Evolutionary conservation across 2,113 vertebrate species (phyloP).

Genomic region (Pollachius pollachius): DNA sequence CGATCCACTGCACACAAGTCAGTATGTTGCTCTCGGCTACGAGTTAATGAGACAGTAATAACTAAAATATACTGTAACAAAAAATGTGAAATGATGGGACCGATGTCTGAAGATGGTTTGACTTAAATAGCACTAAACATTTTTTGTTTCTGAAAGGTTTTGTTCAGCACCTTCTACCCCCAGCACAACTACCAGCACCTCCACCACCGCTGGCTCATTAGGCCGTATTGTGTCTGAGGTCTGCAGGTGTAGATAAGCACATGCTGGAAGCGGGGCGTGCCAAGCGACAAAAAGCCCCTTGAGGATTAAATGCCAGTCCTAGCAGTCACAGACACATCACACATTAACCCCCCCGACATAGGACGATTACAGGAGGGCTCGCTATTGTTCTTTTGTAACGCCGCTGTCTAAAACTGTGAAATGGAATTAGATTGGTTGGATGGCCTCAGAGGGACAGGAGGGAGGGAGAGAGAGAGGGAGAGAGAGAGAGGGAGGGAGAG

Average conservation of each 20-base stretch:
- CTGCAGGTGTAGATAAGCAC: slow-evolving; percentile 42
- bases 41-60: no score
- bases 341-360: neutral
- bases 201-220: neutral
- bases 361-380: no score
- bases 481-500: no score
- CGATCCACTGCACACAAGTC: neutral
- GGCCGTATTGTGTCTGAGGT: slow-evolving; percentile 33
- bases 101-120: no score
- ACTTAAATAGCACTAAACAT: neutral
- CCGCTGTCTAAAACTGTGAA: no score
- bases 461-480: no score
- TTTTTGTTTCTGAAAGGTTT: neutral
- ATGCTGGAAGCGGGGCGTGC: neutral
- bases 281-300: slow-evolving; percentile 10
- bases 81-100: no score
- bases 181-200: neutral
- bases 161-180: no score
- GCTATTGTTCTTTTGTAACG: no score
- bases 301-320: slow-evolving; percentile 18
- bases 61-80: no score
- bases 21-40: neutral
- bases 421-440: no score
- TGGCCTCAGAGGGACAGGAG: no score
- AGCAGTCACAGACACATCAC: neutral